phyloP scores from a whole-genome alignment of 2,113 vertebrate species.

The Grammomys dolichurus region DNA sequence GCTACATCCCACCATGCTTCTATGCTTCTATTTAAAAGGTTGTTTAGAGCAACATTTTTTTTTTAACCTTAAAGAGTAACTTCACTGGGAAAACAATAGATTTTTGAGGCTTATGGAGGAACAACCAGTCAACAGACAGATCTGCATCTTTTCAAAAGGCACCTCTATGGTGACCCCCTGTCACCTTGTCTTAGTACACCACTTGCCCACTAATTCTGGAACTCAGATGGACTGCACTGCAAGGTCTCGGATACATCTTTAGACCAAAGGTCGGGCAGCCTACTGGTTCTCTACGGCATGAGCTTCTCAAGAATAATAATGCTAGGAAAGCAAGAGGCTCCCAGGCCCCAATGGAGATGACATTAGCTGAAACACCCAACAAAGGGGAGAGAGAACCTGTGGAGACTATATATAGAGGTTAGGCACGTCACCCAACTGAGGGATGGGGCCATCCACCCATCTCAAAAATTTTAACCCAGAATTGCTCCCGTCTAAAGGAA shows the following conservation, averaged over 20 bases:
- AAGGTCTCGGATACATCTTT: background rate
- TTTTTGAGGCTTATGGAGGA: background rate
- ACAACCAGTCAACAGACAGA: background rate
- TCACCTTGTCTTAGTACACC: background rate
- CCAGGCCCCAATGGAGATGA: too few species aligned
- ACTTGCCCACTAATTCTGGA: background rate
- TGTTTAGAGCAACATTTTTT: background rate
- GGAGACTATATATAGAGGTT: too few species aligned
- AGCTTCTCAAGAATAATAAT: background rate
- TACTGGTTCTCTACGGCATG: background rate
- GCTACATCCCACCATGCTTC: background rate
- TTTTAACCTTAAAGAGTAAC: slow-evolving; percentile 21
- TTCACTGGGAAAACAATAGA: background rate
- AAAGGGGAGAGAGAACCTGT: too few species aligned
- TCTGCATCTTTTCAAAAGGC: background rate
- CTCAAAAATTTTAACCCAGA: too few species aligned
- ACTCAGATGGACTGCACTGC: background rate
- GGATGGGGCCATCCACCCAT: too few species aligned
- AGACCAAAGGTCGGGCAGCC: background rate
- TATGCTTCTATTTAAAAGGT: background rate
- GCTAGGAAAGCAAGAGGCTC: too few species aligned
- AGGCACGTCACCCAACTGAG: too few species aligned
- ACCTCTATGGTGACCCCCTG: background rate
- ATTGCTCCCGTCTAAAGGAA: too few species aligned
- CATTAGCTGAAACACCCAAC: too few species aligned